Evolutionary conservation across 2,797 vertebrate genomes (phyloP), one percentile per base, ranked within the genome.

Genomic region (Gymnoscopelus braueri): DNA sequence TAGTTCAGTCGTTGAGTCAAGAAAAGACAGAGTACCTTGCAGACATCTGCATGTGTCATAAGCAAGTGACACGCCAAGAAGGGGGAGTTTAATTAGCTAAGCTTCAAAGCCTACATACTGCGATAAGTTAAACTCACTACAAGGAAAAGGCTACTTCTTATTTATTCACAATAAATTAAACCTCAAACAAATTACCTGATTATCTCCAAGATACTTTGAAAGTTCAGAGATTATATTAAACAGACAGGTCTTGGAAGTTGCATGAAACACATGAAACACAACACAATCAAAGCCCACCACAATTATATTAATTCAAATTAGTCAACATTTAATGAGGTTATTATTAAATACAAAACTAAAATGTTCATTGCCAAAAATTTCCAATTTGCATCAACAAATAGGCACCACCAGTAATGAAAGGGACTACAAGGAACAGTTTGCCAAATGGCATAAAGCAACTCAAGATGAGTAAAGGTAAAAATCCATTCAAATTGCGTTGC

Each of bases 281-380:
- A 79, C 79, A 89, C 55, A 44, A 44, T 44, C 39, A 69, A 52
- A 58, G 59, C 75, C 80, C 59, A 87, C 72, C 78, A 84, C 67
- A 67, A 65, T 73, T 55, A 75, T 59, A 57, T 82, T 86, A 82
- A 88, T 82, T 44, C 84, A 92, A 91, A 90, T 84, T 6, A 72
- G 53, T 80, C 69, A 81, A 89, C 84, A 89, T 94, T 93, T 93
- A 93, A 94, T 93, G 78, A 88, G 82, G 82, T 85, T 72, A 89
- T 71, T 78, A 63, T 73, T 57, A 78, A 79, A 78, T 82, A 92
- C 87, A 93, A 85, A 87, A 82, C 77, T 83, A 72, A 73, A 81
- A 64, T 75, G 76, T 68, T 81, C 57, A 75, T 66, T 63, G 75
- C 69, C 69, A 65, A 79, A 47, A 67, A 35, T 60, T 61, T 83